Conservation (phyloP, 1,140 invertebrate species). For the Condylostylus longicornis region DNA sequence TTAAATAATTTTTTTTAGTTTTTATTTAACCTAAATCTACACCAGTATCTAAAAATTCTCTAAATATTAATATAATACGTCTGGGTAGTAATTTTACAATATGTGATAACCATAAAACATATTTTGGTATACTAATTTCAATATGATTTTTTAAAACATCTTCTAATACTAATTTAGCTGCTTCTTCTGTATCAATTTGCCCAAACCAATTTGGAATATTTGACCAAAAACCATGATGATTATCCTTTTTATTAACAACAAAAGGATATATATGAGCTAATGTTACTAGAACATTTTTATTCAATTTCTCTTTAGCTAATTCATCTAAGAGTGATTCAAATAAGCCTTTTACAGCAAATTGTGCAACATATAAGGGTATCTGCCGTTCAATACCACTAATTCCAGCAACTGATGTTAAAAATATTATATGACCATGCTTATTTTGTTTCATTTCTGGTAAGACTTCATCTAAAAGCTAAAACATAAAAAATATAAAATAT, state of each 20-base stretch:
- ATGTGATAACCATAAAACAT: constrained; percentile 41
- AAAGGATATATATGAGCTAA: constrained; percentile 47
- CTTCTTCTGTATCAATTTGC: constrained; percentile 40
- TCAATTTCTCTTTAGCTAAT: constrained; percentile 36
- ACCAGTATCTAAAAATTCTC: constrained; percentile 46
- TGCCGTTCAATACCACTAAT: constrained; percentile 44
- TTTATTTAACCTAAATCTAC: constrained; percentile 43
- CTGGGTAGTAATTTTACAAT: constrained; percentile 43
- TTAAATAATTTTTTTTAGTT: too few species aligned
- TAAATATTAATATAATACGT: constrained; percentile 41
- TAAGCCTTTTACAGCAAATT: constrained; percentile 54
- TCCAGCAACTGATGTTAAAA: constrained; percentile 54
- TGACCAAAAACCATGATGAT: constrained; percentile 38
- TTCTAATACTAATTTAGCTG: constrained; percentile 40
- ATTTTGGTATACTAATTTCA: constrained; percentile 45
- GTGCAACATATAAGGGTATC: constrained; percentile 49
- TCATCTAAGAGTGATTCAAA: constrained; percentile 44
- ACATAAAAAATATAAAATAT: constrained; percentile 1
- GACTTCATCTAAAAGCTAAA: constrained; percentile 48
- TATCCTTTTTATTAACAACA: constrained; percentile 38
- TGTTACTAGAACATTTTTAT: constrained; percentile 38
- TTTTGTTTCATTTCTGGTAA: constrained; percentile 48
- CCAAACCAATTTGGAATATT: constrained; percentile 52
- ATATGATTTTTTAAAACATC: constrained; percentile 43
- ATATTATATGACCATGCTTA: constrained; percentile 50